Base-by-base conservation (phyloP, 2,797 vertebrate genomes). In the Acipenser transmontanus region DNA sequence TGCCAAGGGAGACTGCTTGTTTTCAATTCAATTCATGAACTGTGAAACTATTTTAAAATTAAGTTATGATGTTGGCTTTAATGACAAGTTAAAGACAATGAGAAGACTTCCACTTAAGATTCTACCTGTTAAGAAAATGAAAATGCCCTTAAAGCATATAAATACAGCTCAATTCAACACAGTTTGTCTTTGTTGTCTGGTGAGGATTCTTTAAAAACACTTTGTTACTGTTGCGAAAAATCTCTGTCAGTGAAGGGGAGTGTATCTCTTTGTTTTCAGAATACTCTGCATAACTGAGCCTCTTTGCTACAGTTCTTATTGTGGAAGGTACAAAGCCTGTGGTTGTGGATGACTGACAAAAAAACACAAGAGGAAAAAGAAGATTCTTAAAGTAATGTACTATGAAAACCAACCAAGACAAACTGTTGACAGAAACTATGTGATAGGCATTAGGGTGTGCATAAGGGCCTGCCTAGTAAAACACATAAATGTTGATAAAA, bases 201-300 rank as follows among this genome's bases (percentile, higher is more conserved):
- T 12, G 57, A 63, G 57, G 13, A 9, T 71, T 76, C 82, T 81
- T 84, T 84, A 54, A 9, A 54, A 54, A 54, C 5, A 54, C 52
- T 9, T 86, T 74, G 79, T 70, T 74, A 81, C 80, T n/a, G 74
- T 74, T 79, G 84, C 81, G 68, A 83, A 88, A 88, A 87, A 71
- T 69, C 67, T 67, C 77, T 74, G 74, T 87, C 85, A 88, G 85
- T 71, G 75, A 69, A 61, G 71, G 70, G 74, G 81, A 77, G 79
- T 82, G 68, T 76, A 64, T 72, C 67, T 73, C 77, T 77, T 78
- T 76, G 79, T 76, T 63, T 80, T 72, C 73, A 65, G 72, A 81
- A 81, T 84, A 81, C 81, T 67, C 59, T 12, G 7, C 77, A 78
- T 81, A 72, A 76, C 71, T 70, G 51, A 62, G 63, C 64, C 11